phyloP scores from a whole-genome alignment of 2,113 vertebrate species.

The Nesospiza acunhae region DNA sequence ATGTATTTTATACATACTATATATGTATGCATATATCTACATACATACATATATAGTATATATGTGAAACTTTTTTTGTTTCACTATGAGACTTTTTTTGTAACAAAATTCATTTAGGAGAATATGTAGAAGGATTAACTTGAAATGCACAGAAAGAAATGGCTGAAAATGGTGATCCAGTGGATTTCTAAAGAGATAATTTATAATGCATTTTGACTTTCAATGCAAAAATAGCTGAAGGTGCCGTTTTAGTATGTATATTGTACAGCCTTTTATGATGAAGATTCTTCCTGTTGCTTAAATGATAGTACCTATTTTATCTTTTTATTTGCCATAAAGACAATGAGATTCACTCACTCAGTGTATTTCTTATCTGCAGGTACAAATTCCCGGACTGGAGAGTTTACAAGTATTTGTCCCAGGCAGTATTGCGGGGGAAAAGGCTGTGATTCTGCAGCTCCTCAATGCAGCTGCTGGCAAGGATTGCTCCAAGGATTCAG shows the following conservation, averaged over 20 bases:
- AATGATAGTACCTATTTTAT: background rate
- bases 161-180: background rate
- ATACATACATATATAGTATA: background rate
- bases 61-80: background rate
- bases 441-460: constrained; percentile 87
- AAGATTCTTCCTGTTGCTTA: background rate
- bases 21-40: too few relatives aligned
- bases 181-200: background rate
- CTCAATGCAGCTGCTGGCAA: constrained; percentile 93
- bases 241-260: background rate
- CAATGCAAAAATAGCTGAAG: background rate
- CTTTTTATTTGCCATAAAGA: background rate
- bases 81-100: background rate
- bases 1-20: too few relatives aligned
- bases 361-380: constrained; percentile 56
- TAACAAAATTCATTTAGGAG: background rate
- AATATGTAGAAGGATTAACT: background rate
- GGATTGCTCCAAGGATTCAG: constrained; percentile 92
- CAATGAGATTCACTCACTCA: background rate
- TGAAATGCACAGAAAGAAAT: background rate
- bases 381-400: constrained; percentile 87
- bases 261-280: background rate
- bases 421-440: constrained; percentile 76
- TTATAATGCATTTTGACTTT: background rate
- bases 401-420: constrained; percentile 92